These are phyloP conservation scores for Zygogramma bicolorata DNA, from an alignment of 2,888 invertebrate genomes.

Conservation along the genomic window DNA sequence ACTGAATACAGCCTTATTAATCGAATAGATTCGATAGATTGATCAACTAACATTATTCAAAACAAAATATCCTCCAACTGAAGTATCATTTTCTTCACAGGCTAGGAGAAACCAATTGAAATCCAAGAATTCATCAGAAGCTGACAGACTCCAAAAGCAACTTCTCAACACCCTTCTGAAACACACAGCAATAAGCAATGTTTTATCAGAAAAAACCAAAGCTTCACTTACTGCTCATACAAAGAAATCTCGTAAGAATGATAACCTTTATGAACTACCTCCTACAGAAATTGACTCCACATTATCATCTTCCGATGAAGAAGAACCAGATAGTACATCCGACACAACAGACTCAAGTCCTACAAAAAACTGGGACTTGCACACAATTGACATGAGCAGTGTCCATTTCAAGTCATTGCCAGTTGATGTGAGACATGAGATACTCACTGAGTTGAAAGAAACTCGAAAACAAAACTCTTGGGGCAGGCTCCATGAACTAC, in stretches of 20 bases:
- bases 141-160: constrained; percentile 80
- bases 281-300: constrained; percentile 56
- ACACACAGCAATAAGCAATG: constrained; percentile 81
- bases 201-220: constrained; percentile 71
- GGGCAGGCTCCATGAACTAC: constrained; percentile 87
- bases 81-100: constrained; percentile 66
- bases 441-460: constrained; percentile 90
- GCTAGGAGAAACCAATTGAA: constrained; percentile 82
- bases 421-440: constrained; percentile 91
- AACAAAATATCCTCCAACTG: too few relatives aligned
- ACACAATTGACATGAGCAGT: constrained; percentile 84
- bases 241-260: constrained; percentile 57
- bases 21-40: too few relatives aligned
- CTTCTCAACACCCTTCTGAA: constrained; percentile 80
- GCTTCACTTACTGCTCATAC: constrained; percentile 62
- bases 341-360: constrained; percentile 60
- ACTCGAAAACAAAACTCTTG: constrained; percentile 91
- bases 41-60: too few relatives aligned
- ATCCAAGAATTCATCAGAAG: constrained; percentile 77
- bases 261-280: constrained; percentile 79
- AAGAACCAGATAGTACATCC: constrained; percentile 53
- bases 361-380: constrained; percentile 74
- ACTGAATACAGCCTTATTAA: too few relatives aligned
- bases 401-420: constrained; percentile 85
- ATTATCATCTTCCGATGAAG: constrained; percentile 65